These are phyloP conservation scores for Brachyalestes nurse DNA, from an alignment of 2,797 vertebrate genomes.

Conservation along the genomic window DNA sequence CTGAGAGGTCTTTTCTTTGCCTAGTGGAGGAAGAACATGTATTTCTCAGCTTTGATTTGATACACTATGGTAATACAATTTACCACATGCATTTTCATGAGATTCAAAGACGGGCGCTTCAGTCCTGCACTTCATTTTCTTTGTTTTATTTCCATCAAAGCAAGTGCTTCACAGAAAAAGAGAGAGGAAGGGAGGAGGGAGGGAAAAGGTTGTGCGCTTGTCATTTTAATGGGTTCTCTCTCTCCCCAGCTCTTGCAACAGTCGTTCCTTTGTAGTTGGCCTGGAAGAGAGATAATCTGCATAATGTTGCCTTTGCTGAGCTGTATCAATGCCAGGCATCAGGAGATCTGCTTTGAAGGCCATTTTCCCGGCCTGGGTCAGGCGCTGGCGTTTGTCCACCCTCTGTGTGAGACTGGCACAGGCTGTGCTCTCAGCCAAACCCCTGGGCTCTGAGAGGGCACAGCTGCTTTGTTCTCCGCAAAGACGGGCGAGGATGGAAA, in stretches of 20 bases:
- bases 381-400: slow-evolving; percentile 52
- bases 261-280: slow-evolving; percentile 59
- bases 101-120: slow-evolving; percentile 40
- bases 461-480: slow-evolving; percentile 41
- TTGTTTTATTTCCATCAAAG: slow-evolving; percentile 49
- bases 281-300: slow-evolving; percentile 59
- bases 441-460: slow-evolving; percentile 39
- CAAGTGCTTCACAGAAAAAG: slow-evolving; percentile 43
- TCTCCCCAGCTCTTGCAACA: slow-evolving; percentile 51
- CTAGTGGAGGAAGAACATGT: slow-evolving; percentile 5
- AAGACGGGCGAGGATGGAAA: slow-evolving; percentile 36
- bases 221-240: slow-evolving; percentile 55
- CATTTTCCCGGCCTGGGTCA: slow-evolving; percentile 50
- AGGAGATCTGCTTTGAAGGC: slow-evolving; percentile 60
- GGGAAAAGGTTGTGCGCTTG: slow-evolving; percentile 48
- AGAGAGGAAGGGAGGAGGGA: slow-evolving; percentile 23
- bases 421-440: slow-evolving; percentile 36
- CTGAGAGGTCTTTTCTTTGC: slow-evolving; percentile 31
- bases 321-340: slow-evolving; percentile 57
- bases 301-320: slow-evolving; percentile 52
- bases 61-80: slow-evolving; percentile 37
- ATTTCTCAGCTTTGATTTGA: slow-evolving; percentile 41
- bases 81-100: slow-evolving; percentile 50
- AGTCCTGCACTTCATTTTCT: slow-evolving; percentile 43
- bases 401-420: slow-evolving; percentile 56